These are phyloP conservation scores for Drosophila parabipectinata DNA, from an alignment of 1,140 invertebrate species.

Conservation along the genomic window DNA sequence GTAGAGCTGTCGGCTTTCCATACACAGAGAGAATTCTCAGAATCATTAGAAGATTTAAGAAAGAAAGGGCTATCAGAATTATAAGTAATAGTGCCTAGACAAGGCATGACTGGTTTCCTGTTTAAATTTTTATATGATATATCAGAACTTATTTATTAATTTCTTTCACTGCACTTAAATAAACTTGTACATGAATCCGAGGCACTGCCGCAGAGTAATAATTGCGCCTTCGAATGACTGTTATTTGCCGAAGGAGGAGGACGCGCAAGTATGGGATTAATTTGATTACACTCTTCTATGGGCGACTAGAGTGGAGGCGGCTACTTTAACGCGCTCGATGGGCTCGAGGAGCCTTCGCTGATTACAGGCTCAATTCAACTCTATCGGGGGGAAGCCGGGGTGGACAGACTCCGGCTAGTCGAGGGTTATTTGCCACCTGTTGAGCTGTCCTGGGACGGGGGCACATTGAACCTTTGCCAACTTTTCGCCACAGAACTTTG, in stretches of 20 bases:
- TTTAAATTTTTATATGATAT: not conserved
- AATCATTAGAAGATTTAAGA: too few relatives aligned
- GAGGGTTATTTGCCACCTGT: constrained; percentile 31
- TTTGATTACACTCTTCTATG: constrained; percentile 59
- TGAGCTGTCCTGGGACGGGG: constrained; percentile 1
- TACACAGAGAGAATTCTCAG: not conserved
- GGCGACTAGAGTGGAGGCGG: constrained; percentile 1
- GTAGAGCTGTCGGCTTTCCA: not conserved
- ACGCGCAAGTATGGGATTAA: constrained; percentile 61
- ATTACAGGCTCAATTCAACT: constrained; percentile 29
- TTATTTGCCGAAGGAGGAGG: constrained; percentile 57
- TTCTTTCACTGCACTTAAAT: not conserved
- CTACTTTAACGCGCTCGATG: constrained; percentile 41
- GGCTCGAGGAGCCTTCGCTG: constrained; percentile 5
- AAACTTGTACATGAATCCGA: constrained; percentile 5
- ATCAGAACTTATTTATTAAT: not conserved
- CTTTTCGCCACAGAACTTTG: constrained; percentile 20
- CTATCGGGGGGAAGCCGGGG: not conserved
- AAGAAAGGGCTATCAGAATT: too few relatives aligned
- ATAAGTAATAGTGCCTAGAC: not conserved
- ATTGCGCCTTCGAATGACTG: constrained; percentile 49
- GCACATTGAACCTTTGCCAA: constrained; percentile 6
- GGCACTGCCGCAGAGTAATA: constrained; percentile 45
- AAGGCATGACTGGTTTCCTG: too few relatives aligned
- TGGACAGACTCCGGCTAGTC: not conserved